Conservation (phyloP, 2,797 vertebrate species). For the Pelobates cultripes region DNA sequence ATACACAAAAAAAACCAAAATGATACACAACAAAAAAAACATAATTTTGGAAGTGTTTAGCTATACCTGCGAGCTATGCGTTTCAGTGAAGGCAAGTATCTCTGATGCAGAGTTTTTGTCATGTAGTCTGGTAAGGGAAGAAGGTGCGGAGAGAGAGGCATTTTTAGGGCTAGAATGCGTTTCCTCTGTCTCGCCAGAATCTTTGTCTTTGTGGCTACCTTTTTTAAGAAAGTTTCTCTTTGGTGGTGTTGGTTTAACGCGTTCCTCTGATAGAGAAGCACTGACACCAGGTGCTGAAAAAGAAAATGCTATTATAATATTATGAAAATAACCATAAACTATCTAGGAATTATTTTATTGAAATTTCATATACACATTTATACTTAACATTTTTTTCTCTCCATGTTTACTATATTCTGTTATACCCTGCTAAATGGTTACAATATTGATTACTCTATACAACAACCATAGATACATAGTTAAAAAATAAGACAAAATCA, state of each 20-base stretch:
- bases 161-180: constrained; percentile 60
- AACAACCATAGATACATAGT: too few relatives aligned
- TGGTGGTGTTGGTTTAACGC: constrained; percentile 74
- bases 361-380: too few relatives aligned
- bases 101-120: constrained; percentile 57
- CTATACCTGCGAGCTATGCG: constrained; percentile 63
- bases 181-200: constrained; percentile 47
- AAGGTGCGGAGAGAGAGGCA: constrained; percentile 62
- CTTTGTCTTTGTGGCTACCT: constrained; percentile 56
- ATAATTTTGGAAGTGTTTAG: background rate
- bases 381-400: too few relatives aligned
- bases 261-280: constrained; percentile 46
- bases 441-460: too few relatives aligned
- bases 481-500: background rate
- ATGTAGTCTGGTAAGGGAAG: constrained; percentile 60
- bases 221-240: constrained; percentile 69
- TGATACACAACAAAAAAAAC: too few relatives aligned
- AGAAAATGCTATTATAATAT: background rate
- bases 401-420: too few relatives aligned
- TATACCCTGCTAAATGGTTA: too few relatives aligned
- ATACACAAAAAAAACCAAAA: too few relatives aligned
- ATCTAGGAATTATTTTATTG: too few relatives aligned
- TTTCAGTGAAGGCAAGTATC: constrained; percentile 54
- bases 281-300: constrained; percentile 55
- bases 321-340: background rate